phyloP scores from a whole-genome alignment of 2,797 vertebrate species.

The Hippoglossus hippoglossus region DNA sequence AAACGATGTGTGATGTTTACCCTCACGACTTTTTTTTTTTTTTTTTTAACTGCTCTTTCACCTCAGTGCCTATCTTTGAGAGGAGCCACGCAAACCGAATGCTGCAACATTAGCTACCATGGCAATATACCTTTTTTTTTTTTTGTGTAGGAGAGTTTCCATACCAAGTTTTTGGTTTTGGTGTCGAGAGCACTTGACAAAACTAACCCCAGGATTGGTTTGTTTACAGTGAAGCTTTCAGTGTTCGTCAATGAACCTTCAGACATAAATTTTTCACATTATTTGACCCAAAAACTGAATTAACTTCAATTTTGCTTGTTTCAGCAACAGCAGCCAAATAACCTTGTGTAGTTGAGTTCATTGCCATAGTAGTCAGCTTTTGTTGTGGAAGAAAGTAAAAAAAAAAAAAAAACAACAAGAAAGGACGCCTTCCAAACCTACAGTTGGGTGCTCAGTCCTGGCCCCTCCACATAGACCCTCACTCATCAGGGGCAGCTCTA shows the following conservation, averaged over 20 bases:
- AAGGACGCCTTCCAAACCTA: constrained; percentile 23
- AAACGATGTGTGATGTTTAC: constrained; percentile 82
- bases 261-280: not conserved
- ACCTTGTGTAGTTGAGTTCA: constrained; percentile 4
- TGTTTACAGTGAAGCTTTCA: constrained; percentile 31
- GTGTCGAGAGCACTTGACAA: constrained; percentile 54
- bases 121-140: constrained; percentile 82
- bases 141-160: constrained; percentile 28
- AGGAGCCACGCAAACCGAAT: constrained; percentile 80
- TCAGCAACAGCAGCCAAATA: constrained; percentile 28
- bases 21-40: constrained; percentile 55
- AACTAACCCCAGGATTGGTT: constrained; percentile 24
- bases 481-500: constrained; percentile 35
- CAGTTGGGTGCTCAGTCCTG: constrained; percentile 27
- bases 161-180: constrained; percentile 45
- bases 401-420: not conserved
- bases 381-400: constrained; percentile 19
- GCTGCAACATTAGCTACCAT: constrained; percentile 83
- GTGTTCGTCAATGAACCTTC: constrained; percentile 17
- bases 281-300: constrained; percentile 32
- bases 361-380: constrained; percentile 42
- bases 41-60: constrained; percentile 88
- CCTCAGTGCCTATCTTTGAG: constrained; percentile 94
- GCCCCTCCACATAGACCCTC: constrained; percentile 13
- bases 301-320: constrained; percentile 46